phyloP scores from a whole-genome alignment of 2,888 invertebrate genomes.

The Aphodius granarius region DNA sequence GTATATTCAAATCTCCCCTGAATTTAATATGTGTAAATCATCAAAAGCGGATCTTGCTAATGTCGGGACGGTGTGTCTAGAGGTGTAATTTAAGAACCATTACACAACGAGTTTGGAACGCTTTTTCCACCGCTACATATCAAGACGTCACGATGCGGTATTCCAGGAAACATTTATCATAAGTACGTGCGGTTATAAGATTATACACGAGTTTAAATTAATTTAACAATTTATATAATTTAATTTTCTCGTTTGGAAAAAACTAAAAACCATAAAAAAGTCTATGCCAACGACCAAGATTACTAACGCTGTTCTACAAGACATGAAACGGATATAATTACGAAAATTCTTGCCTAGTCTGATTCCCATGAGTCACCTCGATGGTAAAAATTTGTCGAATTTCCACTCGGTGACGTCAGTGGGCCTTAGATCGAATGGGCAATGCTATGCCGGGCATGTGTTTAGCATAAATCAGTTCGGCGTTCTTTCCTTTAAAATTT shows the following conservation, averaged over 20 bases:
- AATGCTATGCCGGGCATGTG: background rate
- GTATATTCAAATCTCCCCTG: no score
- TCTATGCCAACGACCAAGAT: no score
- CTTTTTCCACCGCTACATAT: background rate
- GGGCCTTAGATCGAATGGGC: background rate
- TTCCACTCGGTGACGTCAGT: background rate
- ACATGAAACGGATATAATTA: no score
- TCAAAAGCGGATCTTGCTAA: background rate
- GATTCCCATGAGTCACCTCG: no score
- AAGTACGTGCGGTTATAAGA: background rate
- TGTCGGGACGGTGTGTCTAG: background rate
- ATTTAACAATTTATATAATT: background rate
- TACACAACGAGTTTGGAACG: background rate
- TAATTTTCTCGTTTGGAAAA: no score
- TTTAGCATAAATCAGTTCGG: background rate
- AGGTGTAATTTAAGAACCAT: background rate
- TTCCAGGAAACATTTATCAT: background rate
- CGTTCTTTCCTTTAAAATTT: background rate
- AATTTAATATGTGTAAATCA: background rate
- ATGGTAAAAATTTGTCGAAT: background rate
- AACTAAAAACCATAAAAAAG: no score
- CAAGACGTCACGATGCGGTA: background rate
- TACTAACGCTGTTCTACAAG: no score
- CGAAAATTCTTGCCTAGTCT: no score
- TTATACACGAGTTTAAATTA: background rate